Base-by-base conservation (phyloP, 2,113 vertebrate species). In the Cochlearius cochlearius region DNA sequence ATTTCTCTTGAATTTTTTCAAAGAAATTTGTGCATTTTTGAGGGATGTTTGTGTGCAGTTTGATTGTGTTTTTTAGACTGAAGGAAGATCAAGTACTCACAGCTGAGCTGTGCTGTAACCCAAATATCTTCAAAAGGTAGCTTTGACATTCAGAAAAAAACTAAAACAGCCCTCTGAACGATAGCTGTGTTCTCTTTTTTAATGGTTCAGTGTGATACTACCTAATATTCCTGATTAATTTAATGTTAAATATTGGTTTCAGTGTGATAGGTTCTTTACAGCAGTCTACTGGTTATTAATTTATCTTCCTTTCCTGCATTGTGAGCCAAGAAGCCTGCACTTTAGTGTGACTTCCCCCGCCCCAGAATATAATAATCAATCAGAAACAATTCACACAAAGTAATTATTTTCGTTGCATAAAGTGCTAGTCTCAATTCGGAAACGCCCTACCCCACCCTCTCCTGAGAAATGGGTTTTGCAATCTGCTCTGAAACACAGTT, bases 331-430 rank as follows among this genome's bases (percentile, higher is more conserved):
- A 76, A 76, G 13, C 34, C 58, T 63, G 22, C 29, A 7, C 26
- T 80, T 39, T 13, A 45, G n/a, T 36, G 36, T 90, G 26, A 2
- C 32, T 38, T 71, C 9, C 15, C 15, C 41, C 41, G 12, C 41
- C 41, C 41, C 41, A n/a, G 13, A 30, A 7, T n/a, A 19, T 58
- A 21, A 5, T 21, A 29, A 18, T n/a, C 71, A 81, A 25, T 56
- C 43, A 19, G 56, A 60, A 64, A 52, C 21, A 27, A 7, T 12
- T 19, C 8, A 11, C 19, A 26, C 47, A 72, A 43, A 55, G 2
- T 10, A 0, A 8, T 32, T 26, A 1, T 36, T 88, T 60, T 60
- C 3, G 1, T 16, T 14, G 32, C 20, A 7, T 16, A 10, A 75
- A 69, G 38, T 27, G 4, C 36, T 19, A 5, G 15, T 49, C 30